Percentiles rank a stretch among this genome's conserved stretches.
Conservation (phyloP, 2,113 vertebrate species). For the Morphnarchus princeps region DNA sequence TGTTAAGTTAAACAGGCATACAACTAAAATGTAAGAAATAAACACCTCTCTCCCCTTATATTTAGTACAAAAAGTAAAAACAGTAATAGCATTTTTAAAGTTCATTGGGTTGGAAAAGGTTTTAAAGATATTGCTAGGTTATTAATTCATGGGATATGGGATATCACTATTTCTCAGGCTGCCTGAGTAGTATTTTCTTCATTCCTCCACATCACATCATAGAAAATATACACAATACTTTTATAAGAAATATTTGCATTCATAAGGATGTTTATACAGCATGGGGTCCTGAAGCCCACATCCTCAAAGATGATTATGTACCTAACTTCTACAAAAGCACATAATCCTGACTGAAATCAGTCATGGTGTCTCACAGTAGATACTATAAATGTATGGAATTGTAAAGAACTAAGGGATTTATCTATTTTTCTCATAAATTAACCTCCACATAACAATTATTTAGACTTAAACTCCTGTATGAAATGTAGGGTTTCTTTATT, state of each 20-base stretch:
- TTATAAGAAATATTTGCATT: background rate
- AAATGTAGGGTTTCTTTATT: background rate
- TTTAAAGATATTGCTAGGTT: background rate
- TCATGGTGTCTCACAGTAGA: background rate
- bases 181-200: background rate
- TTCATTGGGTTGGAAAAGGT: background rate
- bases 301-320: background rate
- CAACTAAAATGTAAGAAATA: background rate
- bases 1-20: background rate
- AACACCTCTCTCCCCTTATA: background rate
- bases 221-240: background rate
- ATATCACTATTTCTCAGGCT: background rate
- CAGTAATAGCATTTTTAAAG: background rate
- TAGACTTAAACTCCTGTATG: background rate
- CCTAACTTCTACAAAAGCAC: background rate
- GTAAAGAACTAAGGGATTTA: background rate
- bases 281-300: background rate
- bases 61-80: background rate
- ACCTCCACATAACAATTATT: background rate
- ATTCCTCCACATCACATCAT: background rate
- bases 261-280: background rate
- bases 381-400: background rate
- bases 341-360: background rate
- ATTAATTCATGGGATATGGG: background rate
- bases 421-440: background rate